Evolutionary conservation across 1,140 invertebrate genomes (phyloP).

Genomic region (Heliconius congener): DNA sequence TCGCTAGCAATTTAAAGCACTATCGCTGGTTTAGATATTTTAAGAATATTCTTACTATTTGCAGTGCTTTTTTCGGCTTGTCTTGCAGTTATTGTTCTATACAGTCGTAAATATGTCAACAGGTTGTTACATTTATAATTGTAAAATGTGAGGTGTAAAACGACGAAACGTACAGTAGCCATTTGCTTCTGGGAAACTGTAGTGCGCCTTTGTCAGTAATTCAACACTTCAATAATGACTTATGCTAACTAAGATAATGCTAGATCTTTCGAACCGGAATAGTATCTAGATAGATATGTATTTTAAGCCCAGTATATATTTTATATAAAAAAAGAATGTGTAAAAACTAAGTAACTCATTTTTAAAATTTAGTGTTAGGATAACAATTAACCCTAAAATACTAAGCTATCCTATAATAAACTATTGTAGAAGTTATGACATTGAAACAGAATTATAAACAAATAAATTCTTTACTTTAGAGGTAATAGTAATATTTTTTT

Average conservation of each 20-base stretch:
- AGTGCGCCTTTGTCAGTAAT: background rate
- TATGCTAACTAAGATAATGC: background rate
- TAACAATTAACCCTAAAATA: no score
- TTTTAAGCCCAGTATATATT: no score
- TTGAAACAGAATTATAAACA: no score
- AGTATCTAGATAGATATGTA: no score
- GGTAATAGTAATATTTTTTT: no score
- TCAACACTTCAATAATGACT: background rate
- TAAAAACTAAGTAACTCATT: no score
- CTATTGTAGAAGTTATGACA: no score
- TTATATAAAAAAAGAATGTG: no score
- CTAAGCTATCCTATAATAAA: no score
- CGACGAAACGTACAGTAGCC: conserved; percentile 37
- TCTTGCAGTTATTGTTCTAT: conserved; percentile 59
- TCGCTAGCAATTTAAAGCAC: conserved; percentile 17
- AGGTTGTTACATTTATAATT: conserved; percentile 60
- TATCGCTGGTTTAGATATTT: background rate
- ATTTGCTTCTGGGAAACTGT: conserved; percentile 33
- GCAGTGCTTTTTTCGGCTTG: conserved; percentile 23
- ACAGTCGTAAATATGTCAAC: conserved; percentile 73
- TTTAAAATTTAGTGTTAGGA: no score
- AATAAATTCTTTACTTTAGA: no score
- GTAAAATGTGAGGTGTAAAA: conserved; percentile 32
- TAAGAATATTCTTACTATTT: conserved; percentile 16
- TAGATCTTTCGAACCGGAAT: no score